Evolutionary conservation across 2,113 vertebrate species (phyloP).

Genomic region (Glaucidium brasilianum): DNA sequence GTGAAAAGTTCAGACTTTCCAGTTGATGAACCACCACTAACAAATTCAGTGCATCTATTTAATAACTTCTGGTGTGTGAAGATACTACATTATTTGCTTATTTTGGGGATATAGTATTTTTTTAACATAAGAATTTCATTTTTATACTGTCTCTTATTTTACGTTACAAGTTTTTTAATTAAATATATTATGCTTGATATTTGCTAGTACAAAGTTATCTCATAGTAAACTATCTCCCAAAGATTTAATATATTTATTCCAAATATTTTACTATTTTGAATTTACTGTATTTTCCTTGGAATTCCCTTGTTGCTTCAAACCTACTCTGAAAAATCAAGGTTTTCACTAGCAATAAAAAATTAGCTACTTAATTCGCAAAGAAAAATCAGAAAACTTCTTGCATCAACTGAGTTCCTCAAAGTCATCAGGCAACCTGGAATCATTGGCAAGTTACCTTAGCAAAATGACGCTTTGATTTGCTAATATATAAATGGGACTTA

Average conservation of each 20-base stretch:
- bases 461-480: neutral
- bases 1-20: neutral
- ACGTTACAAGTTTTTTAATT: neutral
- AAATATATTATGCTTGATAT: neutral
- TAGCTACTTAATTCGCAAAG: neutral
- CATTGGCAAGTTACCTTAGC: neutral
- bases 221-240: neutral
- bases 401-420: neutral
- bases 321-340: neutral
- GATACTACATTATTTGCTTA: neutral
- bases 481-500: neutral
- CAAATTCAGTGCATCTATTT: neutral
- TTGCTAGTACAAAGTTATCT: neutral
- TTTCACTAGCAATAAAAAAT: neutral
- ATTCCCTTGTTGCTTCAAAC: neutral
- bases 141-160: neutral
- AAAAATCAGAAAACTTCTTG: neutral
- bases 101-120: neutral
- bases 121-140: neutral
- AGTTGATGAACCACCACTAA: neutral
- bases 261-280: neutral
- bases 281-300: neutral
- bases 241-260: neutral
- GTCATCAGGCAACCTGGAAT: neutral
- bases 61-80: neutral